Evolutionary conservation across 2,888 invertebrate genomes (phyloP).

Genomic region (Panzeria rudis): DNA sequence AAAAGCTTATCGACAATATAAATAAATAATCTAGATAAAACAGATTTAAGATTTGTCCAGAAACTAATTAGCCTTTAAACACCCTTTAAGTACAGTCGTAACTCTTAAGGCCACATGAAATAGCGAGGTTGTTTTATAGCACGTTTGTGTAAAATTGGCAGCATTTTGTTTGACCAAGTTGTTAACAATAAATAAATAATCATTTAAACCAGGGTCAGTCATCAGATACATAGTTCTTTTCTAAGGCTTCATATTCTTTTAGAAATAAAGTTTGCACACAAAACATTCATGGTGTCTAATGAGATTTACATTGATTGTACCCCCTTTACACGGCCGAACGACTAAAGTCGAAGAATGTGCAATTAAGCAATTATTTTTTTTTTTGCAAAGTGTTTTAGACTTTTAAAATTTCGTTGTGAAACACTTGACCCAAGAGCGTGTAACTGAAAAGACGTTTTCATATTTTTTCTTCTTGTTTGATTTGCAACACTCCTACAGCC

Average conservation of each 20-base stretch:
- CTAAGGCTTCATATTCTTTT: constrained; percentile 46
- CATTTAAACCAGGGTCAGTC: constrained; percentile 58
- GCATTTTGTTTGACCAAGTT: constrained; percentile 31
- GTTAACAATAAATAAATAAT: constrained; percentile 17
- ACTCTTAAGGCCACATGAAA: not conserved
- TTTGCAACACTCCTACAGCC: not conserved
- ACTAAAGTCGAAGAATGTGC: constrained; percentile 23
- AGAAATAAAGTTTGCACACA: constrained; percentile 21
- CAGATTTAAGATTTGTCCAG: not conserved
- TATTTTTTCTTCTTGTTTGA: constrained; percentile 8
- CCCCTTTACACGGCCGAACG: constrained; percentile 1
- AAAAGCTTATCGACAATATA: not conserved
- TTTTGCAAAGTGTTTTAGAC: constrained; percentile 46
- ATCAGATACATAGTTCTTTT: constrained; percentile 21
- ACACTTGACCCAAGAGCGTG: constrained; percentile 53
- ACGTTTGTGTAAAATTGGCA: constrained; percentile 30
- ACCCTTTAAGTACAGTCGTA: not conserved
- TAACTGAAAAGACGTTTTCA: constrained; percentile 60
- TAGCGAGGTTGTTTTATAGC: not conserved
- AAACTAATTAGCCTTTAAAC: not conserved
- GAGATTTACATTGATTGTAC: constrained; percentile 61
- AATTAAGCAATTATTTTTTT: constrained; percentile 24
- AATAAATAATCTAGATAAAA: not conserved
- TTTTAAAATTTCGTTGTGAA: constrained; percentile 2
- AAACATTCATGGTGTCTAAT: constrained; percentile 48